phyloP scores from a whole-genome alignment of 2,113 vertebrate species.

The Fregetta grallaria region DNA sequence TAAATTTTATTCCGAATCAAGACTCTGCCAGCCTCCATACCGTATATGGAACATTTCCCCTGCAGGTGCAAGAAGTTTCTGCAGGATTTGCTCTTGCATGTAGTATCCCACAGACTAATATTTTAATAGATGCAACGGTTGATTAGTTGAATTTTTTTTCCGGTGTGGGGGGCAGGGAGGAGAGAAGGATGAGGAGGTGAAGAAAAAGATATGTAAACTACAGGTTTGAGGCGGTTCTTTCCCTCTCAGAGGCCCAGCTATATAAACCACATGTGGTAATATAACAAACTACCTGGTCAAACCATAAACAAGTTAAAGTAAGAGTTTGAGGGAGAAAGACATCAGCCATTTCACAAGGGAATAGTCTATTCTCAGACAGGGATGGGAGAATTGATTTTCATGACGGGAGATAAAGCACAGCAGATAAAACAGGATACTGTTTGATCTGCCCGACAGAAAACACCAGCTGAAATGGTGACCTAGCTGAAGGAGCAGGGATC shows the following conservation, averaged over 20 bases:
- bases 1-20: conserved; percentile 55
- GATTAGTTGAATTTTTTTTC: conserved; percentile 23
- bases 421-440: background rate
- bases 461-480: background rate
- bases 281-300: background rate
- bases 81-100: conserved; percentile 36
- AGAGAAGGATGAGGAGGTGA: background rate
- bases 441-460: conserved; percentile 30
- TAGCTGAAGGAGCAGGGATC: background rate
- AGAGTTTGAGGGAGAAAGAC: conserved; percentile 19
- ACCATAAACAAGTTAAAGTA: conserved; percentile 13
- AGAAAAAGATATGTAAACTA: background rate
- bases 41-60: conserved; percentile 52
- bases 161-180: background rate
- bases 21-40: conserved; percentile 27
- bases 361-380: conserved; percentile 14
- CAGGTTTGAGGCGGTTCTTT: background rate
- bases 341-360: conserved; percentile 27
- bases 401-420: conserved; percentile 10
- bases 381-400: conserved; percentile 37
- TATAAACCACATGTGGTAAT: background rate
- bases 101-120: conserved; percentile 32
- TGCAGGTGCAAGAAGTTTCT: conserved; percentile 56
- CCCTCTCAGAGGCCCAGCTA: background rate
- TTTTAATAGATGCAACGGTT: conserved; percentile 22